Percentiles rank a stretch among this genome's conserved stretches.
Evolutionary conservation across 2,797 vertebrate species (phyloP).

Genomic region (Cryptoblepharus egeriae): DNA sequence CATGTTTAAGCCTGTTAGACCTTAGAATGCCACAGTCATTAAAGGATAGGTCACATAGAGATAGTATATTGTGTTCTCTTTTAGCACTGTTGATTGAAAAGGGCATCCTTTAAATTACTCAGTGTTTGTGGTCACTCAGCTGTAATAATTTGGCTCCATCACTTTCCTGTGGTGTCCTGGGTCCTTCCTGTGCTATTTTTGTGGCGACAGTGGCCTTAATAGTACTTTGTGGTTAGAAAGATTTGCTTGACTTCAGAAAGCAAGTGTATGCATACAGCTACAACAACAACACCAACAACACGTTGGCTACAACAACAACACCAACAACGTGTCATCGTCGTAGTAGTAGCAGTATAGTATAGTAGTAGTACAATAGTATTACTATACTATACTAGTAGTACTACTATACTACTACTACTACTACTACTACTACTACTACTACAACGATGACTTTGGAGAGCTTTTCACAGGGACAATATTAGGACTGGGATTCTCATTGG

Average conservation of each 20-base stretch:
- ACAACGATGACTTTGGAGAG: neutral
- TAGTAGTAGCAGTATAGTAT: no score
- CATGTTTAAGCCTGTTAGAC: slow-evolving; percentile 3
- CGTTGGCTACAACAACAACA: no score
- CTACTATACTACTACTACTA: no score
- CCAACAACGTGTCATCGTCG: no score
- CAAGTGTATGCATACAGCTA: no score
- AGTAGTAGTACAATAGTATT: no score
- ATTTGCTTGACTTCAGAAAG: neutral
- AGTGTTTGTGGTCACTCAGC: no score
- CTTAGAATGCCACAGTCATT: slow-evolving; percentile 10
- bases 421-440: no score
- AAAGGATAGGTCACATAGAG: neutral
- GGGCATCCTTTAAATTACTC: neutral
- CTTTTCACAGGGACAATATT: neutral
- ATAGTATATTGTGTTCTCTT: neutral
- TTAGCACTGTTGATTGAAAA: neutral
- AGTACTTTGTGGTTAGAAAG: neutral
- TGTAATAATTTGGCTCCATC: slow-evolving; percentile 15
- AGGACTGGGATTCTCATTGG: no score
- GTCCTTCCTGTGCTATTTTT: neutral
- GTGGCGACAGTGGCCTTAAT: neutral
- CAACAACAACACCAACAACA: no score
- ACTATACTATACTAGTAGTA: no score
- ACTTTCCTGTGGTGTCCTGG: no score